Conservation (phyloP, 2,888 invertebrate genomes). For the Papilio gigon region DNA sequence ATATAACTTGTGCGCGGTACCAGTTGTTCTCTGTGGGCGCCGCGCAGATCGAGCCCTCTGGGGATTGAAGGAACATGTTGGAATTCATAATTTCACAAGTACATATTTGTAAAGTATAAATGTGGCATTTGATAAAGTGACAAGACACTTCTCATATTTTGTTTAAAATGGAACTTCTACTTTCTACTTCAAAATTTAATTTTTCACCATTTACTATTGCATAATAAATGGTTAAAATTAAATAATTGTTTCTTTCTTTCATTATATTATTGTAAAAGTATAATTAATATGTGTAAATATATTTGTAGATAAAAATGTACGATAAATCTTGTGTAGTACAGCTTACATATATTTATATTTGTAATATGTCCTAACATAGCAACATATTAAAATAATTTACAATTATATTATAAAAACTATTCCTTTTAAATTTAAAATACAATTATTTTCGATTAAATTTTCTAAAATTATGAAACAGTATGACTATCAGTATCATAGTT, state of each 20-base stretch:
- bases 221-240: not conserved
- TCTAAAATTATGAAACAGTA: no score
- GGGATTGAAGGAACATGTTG: slow-evolving; percentile 52
- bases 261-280: not conserved
- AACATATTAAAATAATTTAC: not conserved
- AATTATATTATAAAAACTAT: no score
- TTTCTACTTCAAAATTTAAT: not conserved
- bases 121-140: no score
- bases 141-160: no score
- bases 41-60: slow-evolving; percentile 94
- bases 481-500: no score
- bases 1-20: slow-evolving; percentile 93
- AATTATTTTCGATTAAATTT: no score
- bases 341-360: not conserved
- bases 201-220: not conserved
- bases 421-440: no score
- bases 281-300: no score
- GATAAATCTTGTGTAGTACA: not conserved
- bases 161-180: not conserved
- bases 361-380: not conserved
- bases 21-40: slow-evolving; percentile 92
- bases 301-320: not conserved
- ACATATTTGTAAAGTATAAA: not conserved
- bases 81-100: not conserved
- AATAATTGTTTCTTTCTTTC: not conserved